These are phyloP conservation scores for Zosterops borbonicus DNA, from an alignment of 2,113 vertebrate genomes.

Conservation along the genomic window DNA sequence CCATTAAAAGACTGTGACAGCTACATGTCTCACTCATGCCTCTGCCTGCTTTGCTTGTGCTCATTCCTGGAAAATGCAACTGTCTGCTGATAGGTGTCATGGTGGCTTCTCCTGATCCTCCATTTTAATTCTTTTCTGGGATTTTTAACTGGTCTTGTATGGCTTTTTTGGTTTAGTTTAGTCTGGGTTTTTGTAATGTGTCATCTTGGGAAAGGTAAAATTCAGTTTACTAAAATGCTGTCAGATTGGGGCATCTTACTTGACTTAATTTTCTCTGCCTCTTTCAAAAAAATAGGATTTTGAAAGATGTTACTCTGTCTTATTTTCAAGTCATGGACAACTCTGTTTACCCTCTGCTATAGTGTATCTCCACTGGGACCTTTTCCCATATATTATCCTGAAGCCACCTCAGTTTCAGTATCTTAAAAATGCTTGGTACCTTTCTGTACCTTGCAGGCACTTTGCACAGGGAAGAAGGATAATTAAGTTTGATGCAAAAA, in stretches of 20 bases:
- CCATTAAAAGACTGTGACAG: not conserved
- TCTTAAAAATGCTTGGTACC: not conserved
- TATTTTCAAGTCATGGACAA: not conserved
- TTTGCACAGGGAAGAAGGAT: not conserved
- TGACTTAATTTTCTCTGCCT: not conserved
- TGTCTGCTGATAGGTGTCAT: not conserved
- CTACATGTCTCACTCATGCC: fast-evolving
- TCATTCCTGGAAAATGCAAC: not conserved
- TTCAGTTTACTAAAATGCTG: not conserved
- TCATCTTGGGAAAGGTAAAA: not conserved
- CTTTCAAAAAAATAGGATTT: not conserved
- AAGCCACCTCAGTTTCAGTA: not conserved
- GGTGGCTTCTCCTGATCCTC: not conserved
- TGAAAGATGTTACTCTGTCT: not conserved
- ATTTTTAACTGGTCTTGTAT: not conserved
- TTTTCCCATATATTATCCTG: not conserved
- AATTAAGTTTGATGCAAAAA: not conserved
- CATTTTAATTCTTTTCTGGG: not conserved
- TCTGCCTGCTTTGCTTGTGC: not conserved
- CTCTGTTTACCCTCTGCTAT: not conserved
- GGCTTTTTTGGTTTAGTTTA: not conserved
- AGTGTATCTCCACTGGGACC: not conserved
- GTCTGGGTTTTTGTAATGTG: not conserved
- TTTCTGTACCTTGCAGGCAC: not conserved
- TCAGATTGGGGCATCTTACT: not conserved